phyloP scores from a whole-genome alignment of 2,113 vertebrate genomes.

The Anguilla rostrata region DNA sequence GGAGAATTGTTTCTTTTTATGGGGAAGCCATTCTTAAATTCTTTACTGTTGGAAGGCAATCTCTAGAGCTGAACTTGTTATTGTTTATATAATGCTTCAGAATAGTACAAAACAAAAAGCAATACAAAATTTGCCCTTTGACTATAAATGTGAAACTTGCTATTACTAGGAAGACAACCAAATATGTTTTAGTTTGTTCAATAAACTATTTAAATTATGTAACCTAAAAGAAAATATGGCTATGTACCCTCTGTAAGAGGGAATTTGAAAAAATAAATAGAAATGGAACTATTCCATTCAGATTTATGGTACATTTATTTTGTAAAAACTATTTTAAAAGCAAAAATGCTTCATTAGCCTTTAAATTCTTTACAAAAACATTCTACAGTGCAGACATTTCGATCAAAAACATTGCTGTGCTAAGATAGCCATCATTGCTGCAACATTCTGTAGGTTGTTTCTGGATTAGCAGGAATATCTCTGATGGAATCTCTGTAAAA shows the following conservation, averaged over 20 bases:
- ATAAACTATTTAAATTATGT: neutral
- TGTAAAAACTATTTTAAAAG: too few relatives aligned
- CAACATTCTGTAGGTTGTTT: neutral
- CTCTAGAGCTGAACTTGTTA: neutral
- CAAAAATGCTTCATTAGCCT: too few relatives aligned
- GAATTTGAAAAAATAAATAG: neutral
- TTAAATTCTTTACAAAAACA: neutral
- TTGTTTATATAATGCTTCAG: neutral
- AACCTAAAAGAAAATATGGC: neutral
- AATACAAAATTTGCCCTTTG: neutral
- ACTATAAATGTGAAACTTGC: too few relatives aligned
- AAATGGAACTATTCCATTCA: too few relatives aligned
- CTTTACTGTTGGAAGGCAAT: neutral
- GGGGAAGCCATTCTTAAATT: neutral
- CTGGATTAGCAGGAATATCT: neutral
- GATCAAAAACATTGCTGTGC: neutral
- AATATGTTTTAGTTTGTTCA: neutral
- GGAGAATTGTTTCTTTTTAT: neutral
- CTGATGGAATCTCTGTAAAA: neutral
- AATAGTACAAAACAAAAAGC: neutral
- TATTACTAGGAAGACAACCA: neutral
- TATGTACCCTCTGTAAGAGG: neutral
- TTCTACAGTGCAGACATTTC: neutral
- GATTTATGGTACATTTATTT: too few relatives aligned
- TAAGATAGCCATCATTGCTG: neutral